Base-by-base conservation (phyloP, 2,797 vertebrate genomes). In the Synanceia verrucosa region DNA sequence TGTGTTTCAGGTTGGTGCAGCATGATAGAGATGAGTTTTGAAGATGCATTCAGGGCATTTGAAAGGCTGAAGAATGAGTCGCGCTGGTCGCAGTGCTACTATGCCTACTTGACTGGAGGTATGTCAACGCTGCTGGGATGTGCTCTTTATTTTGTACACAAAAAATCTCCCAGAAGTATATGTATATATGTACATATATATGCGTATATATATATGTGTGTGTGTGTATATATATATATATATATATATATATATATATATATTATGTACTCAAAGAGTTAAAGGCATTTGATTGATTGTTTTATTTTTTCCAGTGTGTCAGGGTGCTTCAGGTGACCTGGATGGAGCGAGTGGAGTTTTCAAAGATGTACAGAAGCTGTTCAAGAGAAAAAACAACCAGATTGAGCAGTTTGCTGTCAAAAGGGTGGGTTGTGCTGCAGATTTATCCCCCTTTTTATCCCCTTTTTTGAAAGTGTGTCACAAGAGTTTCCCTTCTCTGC, bases 371-470 rank as follows among this genome's bases (percentile, higher is more conserved):
- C 97, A 99, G 91, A 99, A 97, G 82, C 95, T 99, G 72, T 99
- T 99, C 91, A 99, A 98, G 90, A 96, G 98, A 70, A 99, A 99
- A 91, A 99, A 98, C 91, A 99, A 99, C 90, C 98, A 99, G 90
- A 99, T 99, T 16, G 98, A 99, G 81, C 98, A 99, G 83, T 99
- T 99, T 92, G 97, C 98, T 3, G 94, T 99, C 67, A 98, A 97
- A 93, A 97, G 93, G 91, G 94, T 94, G 58, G 16, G 91, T 66
- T 13, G 18, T 6, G 4, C 19, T 56, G 18, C 52, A 69, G 14
- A 19, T 43, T 4, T 10, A 0, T 13, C 1, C 3, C 1, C 7
- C 52, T 55, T 37, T 56, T 34, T n/a, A n/a, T n/a, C n/a, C 14
- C 46, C 8, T 37, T 11, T 44, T 62, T 53, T 3, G 2, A 8